Evolutionary conservation across 2,113 vertebrate genomes (phyloP), one percentile per base, ranked within the genome.

Genomic region (Trematomus loennbergii): DNA sequence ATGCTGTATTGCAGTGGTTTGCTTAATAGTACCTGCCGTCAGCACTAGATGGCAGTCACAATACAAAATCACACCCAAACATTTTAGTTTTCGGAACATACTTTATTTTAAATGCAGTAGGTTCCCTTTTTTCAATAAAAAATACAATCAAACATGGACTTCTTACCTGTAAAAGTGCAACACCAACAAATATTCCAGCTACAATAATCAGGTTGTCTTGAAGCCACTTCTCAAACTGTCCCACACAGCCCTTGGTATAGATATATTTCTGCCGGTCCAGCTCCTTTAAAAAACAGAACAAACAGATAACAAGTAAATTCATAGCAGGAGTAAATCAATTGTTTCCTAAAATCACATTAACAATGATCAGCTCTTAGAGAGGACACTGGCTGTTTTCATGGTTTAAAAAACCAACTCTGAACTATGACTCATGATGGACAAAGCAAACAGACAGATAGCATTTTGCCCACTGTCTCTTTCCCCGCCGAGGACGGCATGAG

Each of bases 151-250:
- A 65, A 67, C 7, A 55, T 18, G 2, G 11, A 53, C 0, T 25
- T n/a, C 22, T 89, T 89, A 97, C 97, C 95, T 98, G 97, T 83
- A 98, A 94, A 87, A 98, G 95, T 87, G 97, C 97, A 55, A 97
- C 89, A 54, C 95, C 97, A 64, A 98, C 95, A 72, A 97, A 97
- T 80, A 96, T 78, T 1, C 96, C 96, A 3, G 97, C 96, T 55
- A 98, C 96, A 9, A 97, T 75, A 3, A 97, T 95, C 81, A 97
- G 87, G 93, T 98, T 97, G 91, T 97, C 96, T 88, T 97, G 97
- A 55, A 97, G 95, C 97, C 96, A 97, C 87, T 96, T 97, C 83
- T 98, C 97, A 93, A 97, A 98, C 93, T 97, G 97, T 15, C 95
- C 96, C 91, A 97, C 97, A 2, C 97, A 97, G 88, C 96, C 97